Conservation (phyloP, 2,797 vertebrate species). For the Enteromius radiatus region DNA sequence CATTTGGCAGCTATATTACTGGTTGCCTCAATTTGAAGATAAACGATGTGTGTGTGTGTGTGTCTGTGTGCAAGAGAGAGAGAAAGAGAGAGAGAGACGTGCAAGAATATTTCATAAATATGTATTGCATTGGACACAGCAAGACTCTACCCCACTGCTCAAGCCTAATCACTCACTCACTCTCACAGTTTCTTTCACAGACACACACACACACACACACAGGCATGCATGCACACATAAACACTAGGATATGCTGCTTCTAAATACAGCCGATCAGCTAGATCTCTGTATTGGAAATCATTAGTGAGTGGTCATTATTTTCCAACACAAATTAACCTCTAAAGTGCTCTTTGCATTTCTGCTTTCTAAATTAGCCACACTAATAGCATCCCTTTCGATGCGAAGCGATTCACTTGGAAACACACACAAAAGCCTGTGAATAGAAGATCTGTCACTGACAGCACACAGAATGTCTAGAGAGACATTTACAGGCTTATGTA, state of each 20-base stretch:
- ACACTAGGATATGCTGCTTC: background rate
- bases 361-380: conserved; percentile 59
- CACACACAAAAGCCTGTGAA: conserved; percentile 14
- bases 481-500: background rate
- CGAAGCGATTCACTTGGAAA: conserved; percentile 39
- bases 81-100: conserved; percentile 7
- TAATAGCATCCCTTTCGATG: conserved; percentile 27
- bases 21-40: conserved; percentile 39
- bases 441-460: conserved; percentile 31
- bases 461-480: background rate
- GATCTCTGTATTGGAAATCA: conserved; percentile 54
- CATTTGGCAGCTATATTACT: conserved; percentile 46
- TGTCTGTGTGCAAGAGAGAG: background rate
- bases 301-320: conserved; percentile 67
- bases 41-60: background rate
- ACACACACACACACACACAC: background rate
- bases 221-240: background rate
- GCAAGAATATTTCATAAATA: conserved; percentile 56
- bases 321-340: conserved; percentile 74
- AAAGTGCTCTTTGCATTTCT: conserved; percentile 65
- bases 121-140: conserved; percentile 38
- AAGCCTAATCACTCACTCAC: conserved; percentile 27
- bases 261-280: conserved; percentile 16
- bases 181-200: conserved; percentile 9
- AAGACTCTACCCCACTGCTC: conserved; percentile 56